Base-by-base conservation (phyloP, 2,797 vertebrate genomes). In the Malurus leucopterus region DNA sequence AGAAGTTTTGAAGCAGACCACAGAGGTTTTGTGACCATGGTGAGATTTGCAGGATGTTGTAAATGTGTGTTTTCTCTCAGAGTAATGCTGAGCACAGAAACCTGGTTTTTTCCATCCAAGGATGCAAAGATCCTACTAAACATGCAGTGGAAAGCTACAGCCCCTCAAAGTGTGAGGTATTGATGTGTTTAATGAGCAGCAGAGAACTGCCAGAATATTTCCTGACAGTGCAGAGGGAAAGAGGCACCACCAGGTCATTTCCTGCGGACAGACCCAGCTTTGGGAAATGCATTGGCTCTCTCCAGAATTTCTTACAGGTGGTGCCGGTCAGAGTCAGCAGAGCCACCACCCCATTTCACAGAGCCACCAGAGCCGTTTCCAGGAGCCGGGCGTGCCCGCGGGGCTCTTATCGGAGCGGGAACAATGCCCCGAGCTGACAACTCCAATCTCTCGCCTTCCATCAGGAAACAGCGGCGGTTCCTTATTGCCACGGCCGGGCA, bases 311-410 rank as follows among this genome's bases (percentile, higher is more conserved):
- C 49, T 50, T 14, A 5, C 23, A 40, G 70, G 63, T 36, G 72
- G 19, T 20, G 38, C 44, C 64, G n/a, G 18, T 29, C 16, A 41
- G 43, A 76, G 65, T 36, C 44, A 41, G 12, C 67, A 17, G 14
- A 40, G 51, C 4, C 36, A 13, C 16, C 53, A 21, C 3, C 0
- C 1, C 23, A 0, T 26, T 16, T 0, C 0, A 2, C 24, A 22
- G 4, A 23, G 72, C 17, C 38, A 22, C 30, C 23, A 19, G 16
- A 51, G 86, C 54, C 54, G 30, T 27, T 55, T 61, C 18, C 78
- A 23, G 58, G 53, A 46, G 81, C 16, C 19, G 70, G 90, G 89
- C 7, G 94, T 1, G 64, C 80, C 64, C 8, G 14, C 32, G 10
- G 49, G 68, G 63, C 51, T 26, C 15, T 30, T 26, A 36, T 1